Base-by-base conservation (phyloP, 1,140 invertebrate genomes). In the Drosophila azteca region DNA sequence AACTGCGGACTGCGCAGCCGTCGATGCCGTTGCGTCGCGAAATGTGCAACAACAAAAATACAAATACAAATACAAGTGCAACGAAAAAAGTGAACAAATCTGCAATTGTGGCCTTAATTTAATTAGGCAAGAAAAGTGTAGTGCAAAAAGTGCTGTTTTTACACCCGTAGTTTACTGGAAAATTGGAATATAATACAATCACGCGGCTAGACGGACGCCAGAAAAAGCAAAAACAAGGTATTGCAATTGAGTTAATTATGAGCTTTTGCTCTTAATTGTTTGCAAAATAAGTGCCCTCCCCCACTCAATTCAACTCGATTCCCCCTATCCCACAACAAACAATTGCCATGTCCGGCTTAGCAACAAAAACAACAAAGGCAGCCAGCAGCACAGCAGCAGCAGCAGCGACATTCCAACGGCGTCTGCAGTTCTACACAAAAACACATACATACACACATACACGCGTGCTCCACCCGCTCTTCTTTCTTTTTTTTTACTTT, bases 311-410 rank as follows among this genome's bases (percentile, higher is more conserved):
- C 43, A 20, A 20, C 17, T 20, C 17, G 1, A 68, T 45, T 63
- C 70, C 68, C 53, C 45, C 68, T 48, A 54, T 6, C 11, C 13
- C 31, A 68, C 20, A 22, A 59, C 50, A 57, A 53, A 53, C 77
- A 84, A 84, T 85, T 81, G 81, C 51, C 13, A 70, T 87, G 83
- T 87, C 83, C 83, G 83, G 83, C 82, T 88, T 79, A 73, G 62
- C 45, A 80, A 59, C 41, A 55, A 71, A 48, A 74, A 53, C 51
- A 64, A 51, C 50, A 64, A 52, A 39, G 35, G n/a, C 26, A 7
- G 50, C 17, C 46, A 65, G 31, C 53, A 63, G 49, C 57, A 46
- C 15, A 68, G 13, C 24, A 43, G 26, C 24, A 43, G 26, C 46
- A 65, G 31, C 53, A 63, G 49, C 57, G 50, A 43, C 81, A 79